Evolutionary conservation across 2,888 invertebrate genomes (phyloP), one percentile per base, ranked within the genome.

Genomic region (Nomada fabriciana): DNA sequence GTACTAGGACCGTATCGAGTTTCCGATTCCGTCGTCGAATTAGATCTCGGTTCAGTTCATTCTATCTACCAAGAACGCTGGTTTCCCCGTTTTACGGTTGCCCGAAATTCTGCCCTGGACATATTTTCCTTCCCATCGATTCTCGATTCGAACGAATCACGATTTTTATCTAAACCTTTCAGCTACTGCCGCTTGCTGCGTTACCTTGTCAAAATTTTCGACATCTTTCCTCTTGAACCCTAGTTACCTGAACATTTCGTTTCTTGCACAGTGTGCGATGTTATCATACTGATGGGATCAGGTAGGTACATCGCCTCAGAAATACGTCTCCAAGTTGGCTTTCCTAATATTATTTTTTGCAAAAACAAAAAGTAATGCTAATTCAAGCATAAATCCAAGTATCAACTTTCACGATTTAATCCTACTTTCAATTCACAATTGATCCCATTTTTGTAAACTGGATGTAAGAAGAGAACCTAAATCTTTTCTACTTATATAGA

Each of bases 1-100:
- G 64, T 83, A 76, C 80, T 87, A 72, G 85, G 57, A 63, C 9
- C n/a, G 88, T 89, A 88, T 91, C 89, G 86, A 88, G 84, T 92
- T 91, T 91, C 92, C 73, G 83, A 89, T 90, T 91, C 86, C 83
- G 76, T 72, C 84, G 72, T 72, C 84, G 84, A 90, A 90, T 87
- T 88, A 89, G 79, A 80, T 81, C 83, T 84, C 87, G 80, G 76
- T 84, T 84, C 90, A 79, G 77, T 89, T 86, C 84, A 86, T 84
- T 81, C 82, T 76, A 85, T 76, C 76, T 77, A 76, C 64, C 36
- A 23, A 50, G 77, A 64, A 55, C 64, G 67, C 65, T 18, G 47
- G 50, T 82, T 87, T 77, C 79, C 80, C 53, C 61, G 74, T 78
- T 85, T 47, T 63, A 80, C 68, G 69, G 55, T 81, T 63, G 72